phyloP scores from a whole-genome alignment of 2,888 invertebrate genomes.

The Diarsia dahlii region DNA sequence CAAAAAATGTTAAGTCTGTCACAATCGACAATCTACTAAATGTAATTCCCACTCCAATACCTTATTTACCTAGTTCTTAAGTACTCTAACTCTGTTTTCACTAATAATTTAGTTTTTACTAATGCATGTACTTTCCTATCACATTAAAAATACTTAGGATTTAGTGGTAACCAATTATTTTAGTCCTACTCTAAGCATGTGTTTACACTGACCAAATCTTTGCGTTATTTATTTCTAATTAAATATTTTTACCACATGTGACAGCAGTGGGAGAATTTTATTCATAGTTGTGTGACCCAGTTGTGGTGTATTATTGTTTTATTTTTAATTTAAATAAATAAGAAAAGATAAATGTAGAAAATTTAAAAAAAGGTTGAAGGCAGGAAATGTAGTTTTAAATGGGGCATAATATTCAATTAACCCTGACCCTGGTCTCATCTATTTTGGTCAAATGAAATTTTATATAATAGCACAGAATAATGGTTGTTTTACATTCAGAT shows the following conservation, averaged over 20 bases:
- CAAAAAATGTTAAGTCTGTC: neutral
- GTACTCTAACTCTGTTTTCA: constrained; percentile 27
- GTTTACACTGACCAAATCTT: constrained; percentile 50
- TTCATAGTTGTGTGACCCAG: constrained; percentile 29
- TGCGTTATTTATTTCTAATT: constrained; percentile 43
- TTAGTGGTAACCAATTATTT: constrained; percentile 15
- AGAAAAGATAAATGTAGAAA: constrained; percentile 20
- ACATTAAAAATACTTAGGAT: constrained; percentile 10
- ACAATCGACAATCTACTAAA: neutral
- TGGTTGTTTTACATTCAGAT: neutral
- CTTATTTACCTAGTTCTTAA: constrained; percentile 24
- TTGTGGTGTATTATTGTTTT: constrained; percentile 15
- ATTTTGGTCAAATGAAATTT: neutral
- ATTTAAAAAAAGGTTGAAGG: neutral
- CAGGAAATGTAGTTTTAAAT: constrained; percentile 9
- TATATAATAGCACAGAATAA: neutral
- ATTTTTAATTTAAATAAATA: constrained; percentile 14
- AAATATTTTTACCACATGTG: constrained; percentile 3
- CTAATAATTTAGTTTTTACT: constrained; percentile 16
- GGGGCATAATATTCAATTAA: neutral
- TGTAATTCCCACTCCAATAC: constrained; percentile 25
- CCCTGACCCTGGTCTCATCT: neutral
- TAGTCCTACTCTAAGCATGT: constrained; percentile 27
- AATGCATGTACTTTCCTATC: constrained; percentile 17
- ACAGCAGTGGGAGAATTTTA: constrained; percentile 6